Evolutionary conservation across 2,113 vertebrate species (phyloP).

Genomic region (Geococcyx californianus): DNA sequence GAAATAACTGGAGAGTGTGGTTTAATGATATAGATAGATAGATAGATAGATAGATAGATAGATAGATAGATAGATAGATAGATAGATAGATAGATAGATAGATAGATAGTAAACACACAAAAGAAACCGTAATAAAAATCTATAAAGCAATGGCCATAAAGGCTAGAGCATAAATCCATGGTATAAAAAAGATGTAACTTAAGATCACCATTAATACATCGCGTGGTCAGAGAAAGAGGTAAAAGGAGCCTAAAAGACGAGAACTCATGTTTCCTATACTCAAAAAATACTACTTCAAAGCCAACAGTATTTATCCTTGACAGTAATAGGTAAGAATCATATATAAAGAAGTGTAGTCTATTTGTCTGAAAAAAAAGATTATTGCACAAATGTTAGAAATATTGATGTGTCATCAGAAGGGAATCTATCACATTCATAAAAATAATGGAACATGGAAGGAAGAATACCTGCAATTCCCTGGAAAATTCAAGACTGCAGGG

Average conservation of each 20-base stretch:
- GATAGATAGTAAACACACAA: background rate
- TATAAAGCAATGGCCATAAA: background rate
- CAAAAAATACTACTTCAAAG: background rate
- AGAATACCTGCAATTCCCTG: background rate
- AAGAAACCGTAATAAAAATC: background rate
- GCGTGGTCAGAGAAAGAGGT: background rate
- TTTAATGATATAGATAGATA: background rate
- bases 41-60: too few relatives aligned
- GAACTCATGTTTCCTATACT: background rate
- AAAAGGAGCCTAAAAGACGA: background rate
- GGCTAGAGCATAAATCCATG: background rate
- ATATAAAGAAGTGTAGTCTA: background rate
- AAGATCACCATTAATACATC: background rate
- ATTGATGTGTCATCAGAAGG: background rate
- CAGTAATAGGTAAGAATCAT: background rate
- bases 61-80: too few relatives aligned
- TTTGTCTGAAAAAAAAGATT: background rate
- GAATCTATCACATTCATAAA: background rate
- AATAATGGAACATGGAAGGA: background rate
- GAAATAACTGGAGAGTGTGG: background rate
- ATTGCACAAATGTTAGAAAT: background rate
- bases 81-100: too few relatives aligned
- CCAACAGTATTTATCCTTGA: background rate
- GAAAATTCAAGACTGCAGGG: background rate
- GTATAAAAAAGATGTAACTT: background rate